phyloP scores from a whole-genome alignment of 64 coral and sea anemone species.

The Anthopleura sola region DNA sequence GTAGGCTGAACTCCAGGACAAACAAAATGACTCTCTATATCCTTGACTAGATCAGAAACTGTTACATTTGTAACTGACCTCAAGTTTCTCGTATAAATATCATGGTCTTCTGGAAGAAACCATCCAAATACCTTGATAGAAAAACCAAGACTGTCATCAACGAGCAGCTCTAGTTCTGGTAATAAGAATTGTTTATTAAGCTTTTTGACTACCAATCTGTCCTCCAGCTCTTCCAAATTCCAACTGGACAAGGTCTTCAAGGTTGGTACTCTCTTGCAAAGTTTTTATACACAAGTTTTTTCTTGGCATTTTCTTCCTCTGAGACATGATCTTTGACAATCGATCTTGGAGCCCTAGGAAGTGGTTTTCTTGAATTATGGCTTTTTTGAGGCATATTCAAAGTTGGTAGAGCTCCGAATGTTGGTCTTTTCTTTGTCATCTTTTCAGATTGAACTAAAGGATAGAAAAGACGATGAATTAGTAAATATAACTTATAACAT shows the following conservation, averaged over 20 bases:
- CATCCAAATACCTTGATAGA: conserved; percentile 54
- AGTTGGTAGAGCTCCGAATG: conserved; percentile 23
- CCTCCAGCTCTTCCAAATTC: conserved; percentile 31
- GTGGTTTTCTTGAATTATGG: background rate
- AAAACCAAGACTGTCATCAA: conserved; percentile 56
- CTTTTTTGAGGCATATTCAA: conserved; percentile 36
- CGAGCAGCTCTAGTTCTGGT: conserved; percentile 45
- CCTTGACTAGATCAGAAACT: conserved; percentile 42
- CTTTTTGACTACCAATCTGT: conserved; percentile 45
- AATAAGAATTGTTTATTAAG: background rate
- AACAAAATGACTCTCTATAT: conserved; percentile 1
- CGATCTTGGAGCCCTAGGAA: background rate
- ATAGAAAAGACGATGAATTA: background rate
- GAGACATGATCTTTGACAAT: background rate
- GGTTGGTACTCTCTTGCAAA: conserved; percentile 39
- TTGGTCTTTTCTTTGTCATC: conserved; percentile 4
- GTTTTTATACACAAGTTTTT: conserved; percentile 24
- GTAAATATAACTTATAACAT: background rate
- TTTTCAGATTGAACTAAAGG: conserved; percentile 8
- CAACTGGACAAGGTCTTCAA: conserved; percentile 29
- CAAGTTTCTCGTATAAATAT: conserved; percentile 30
- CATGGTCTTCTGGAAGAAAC: conserved; percentile 45
- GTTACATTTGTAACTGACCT: conserved; percentile 37
- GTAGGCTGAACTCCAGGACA: conserved; percentile 40
- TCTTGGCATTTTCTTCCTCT: background rate